These are phyloP conservation scores for Drosophila colorata DNA, from an alignment of 2,888 invertebrate genomes.

Conservation along the genomic window DNA sequence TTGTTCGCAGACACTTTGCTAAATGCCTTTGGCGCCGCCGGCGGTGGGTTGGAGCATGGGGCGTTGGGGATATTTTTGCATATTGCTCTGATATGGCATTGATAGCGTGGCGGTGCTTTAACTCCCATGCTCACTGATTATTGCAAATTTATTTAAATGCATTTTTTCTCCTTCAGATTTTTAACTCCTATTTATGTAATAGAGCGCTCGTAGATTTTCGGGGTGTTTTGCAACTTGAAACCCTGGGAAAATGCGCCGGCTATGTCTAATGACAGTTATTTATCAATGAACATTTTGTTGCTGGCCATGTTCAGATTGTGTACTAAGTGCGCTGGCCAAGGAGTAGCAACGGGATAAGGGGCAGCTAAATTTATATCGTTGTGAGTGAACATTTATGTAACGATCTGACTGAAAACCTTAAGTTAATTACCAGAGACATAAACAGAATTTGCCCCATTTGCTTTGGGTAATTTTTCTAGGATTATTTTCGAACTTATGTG, in stretches of 20 bases:
- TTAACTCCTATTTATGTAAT: slow-evolving; percentile 34
- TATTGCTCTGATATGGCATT: slow-evolving; percentile 40
- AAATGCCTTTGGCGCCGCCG: slow-evolving; percentile 51
- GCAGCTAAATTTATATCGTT: slow-evolving; percentile 1
- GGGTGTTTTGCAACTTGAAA: slow-evolving; percentile 32
- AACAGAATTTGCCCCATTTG: slow-evolving; percentile 3
- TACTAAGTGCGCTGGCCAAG: no score
- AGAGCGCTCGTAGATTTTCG: slow-evolving; percentile 6
- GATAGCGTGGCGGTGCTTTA: slow-evolving; percentile 30
- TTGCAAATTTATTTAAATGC: slow-evolving; percentile 61
- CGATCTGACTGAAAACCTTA: slow-evolving; percentile 25
- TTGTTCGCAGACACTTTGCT: slow-evolving; percentile 75
- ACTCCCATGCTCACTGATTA: slow-evolving; percentile 30
- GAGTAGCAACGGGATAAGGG: neutral
- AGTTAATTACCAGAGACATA: slow-evolving; percentile 10
- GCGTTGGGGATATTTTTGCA: slow-evolving; percentile 2
- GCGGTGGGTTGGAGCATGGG: slow-evolving; percentile 2
- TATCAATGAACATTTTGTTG: slow-evolving; percentile 61
- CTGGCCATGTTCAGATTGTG: slow-evolving; percentile 11
- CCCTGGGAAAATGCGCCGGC: slow-evolving; percentile 54
- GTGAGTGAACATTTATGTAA: slow-evolving; percentile 29
- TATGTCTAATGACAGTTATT: slow-evolving; percentile 70
- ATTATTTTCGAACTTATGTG: slow-evolving; percentile 8
- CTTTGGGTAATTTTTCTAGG: neutral
- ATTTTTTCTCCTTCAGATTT: slow-evolving; percentile 19